Evolutionary conservation across 2,888 invertebrate species (phyloP).

Genomic region (Cryptosula pallasiana): DNA sequence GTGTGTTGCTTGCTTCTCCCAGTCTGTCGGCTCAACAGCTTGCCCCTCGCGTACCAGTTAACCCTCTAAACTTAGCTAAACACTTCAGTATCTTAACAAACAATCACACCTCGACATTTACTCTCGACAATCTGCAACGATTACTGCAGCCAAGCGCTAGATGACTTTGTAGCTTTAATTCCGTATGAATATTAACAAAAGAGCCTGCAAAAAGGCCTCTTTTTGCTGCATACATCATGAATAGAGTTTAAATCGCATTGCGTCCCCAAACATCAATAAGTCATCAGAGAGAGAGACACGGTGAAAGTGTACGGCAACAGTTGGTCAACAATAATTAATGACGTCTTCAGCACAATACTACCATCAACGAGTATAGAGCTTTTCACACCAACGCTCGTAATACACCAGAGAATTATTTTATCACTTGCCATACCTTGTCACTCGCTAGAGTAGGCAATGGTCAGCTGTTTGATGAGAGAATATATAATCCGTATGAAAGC

Average conservation of each 20-base stretch:
- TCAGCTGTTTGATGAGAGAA: too few relatives aligned
- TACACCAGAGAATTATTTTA: not conserved
- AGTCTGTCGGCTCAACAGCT: too few relatives aligned
- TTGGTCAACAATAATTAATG: conserved; percentile 2
- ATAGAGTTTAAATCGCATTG: not conserved
- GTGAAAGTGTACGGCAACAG: not conserved
- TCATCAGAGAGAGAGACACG: not conserved
- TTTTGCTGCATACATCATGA: not conserved
- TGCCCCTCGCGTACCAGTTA: too few relatives aligned
- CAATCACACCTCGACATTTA: too few relatives aligned
- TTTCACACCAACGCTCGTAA: not conserved
- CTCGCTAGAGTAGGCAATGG: too few relatives aligned
- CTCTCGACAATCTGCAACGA: too few relatives aligned
- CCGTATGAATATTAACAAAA: not conserved
- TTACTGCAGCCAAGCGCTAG: not conserved
- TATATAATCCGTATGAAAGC: not conserved
- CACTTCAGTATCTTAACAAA: too few relatives aligned
- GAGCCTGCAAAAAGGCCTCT: not conserved
- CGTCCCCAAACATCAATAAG: not conserved
- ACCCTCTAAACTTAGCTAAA: too few relatives aligned
- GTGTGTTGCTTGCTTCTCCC: too few relatives aligned
- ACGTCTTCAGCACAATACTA: not conserved
- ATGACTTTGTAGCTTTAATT: not conserved
- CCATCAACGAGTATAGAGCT: not conserved
- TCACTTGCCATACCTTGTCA: too few relatives aligned